Conservation (phyloP, 1,140 invertebrate species). For the Pteromalus puparum region DNA sequence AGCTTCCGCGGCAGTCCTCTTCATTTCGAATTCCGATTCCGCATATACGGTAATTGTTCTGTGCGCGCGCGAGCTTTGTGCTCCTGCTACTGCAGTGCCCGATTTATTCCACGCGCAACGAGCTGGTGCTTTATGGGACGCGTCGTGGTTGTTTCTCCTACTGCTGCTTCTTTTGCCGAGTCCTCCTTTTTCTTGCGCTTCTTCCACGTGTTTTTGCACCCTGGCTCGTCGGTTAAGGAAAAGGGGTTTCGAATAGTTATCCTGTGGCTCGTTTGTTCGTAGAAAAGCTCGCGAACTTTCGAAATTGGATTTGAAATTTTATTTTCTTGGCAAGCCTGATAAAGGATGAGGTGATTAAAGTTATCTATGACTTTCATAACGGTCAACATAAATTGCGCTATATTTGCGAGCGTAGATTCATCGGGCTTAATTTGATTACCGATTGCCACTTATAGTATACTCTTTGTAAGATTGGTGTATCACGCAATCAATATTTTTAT, state of each 20-base stretch:
- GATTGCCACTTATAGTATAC: neutral
- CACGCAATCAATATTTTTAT: no score
- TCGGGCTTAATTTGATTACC: neutral
- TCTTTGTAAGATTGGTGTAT: no score
- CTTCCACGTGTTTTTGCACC: neutral
- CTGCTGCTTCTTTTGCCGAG: neutral
- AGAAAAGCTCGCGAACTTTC: neutral
- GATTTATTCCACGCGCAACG: slow-evolving; percentile 23
- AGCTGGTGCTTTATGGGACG: slow-evolving; percentile 22
- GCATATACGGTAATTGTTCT: slow-evolving; percentile 51
- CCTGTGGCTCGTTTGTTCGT: neutral
- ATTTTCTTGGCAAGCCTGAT: neutral
- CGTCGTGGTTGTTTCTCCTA: neutral
- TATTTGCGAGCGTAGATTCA: neutral
- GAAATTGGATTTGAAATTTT: no score
- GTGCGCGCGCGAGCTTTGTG: neutral
- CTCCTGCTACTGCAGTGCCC: neutral
- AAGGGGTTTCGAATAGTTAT: neutral
- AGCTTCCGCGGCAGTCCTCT: slow-evolving; percentile 55
- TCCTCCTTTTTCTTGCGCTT: neutral
- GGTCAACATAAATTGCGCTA: neutral
- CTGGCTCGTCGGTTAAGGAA: neutral
- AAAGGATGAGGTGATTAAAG: slow-evolving; percentile 18
- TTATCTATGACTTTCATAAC: neutral
- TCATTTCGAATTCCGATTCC: slow-evolving; percentile 54